A percentile compares a stretch with the other conserved stretches of the same genome.
Conservation (phyloP, 2,113 vertebrate genomes). For the Numida meleagris region DNA sequence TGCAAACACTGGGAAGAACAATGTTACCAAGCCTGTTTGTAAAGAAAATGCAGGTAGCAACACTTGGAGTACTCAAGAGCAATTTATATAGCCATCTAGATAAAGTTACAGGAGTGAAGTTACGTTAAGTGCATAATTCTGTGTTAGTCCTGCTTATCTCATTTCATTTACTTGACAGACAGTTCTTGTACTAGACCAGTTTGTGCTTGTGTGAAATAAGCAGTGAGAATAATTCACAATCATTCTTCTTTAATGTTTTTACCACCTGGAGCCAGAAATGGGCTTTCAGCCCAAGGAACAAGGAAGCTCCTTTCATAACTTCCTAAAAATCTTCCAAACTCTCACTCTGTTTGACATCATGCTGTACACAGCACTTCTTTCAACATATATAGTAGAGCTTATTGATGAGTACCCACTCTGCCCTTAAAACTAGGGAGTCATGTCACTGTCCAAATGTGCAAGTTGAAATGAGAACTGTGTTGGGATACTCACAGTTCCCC, state of each 20-base stretch:
- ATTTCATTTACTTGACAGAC: constrained; percentile 38
- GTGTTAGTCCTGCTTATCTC: constrained; percentile 45
- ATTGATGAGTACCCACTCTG: not conserved
- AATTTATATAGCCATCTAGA: constrained; percentile 46
- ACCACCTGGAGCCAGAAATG: constrained; percentile 42
- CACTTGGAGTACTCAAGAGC: constrained; percentile 34
- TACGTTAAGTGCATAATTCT: constrained; percentile 34
- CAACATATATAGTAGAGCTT: not conserved
- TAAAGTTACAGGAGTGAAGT: constrained; percentile 23
- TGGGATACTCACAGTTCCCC: not conserved
- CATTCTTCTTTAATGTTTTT: constrained; percentile 5
- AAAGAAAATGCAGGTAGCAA: not conserved
- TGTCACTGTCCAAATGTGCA: not conserved
- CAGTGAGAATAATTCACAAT: not conserved
- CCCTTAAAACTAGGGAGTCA: not conserved
- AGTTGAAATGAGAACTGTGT: not conserved
- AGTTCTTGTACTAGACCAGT: constrained; percentile 26
- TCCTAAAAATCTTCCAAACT: not conserved
- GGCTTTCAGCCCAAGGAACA: not conserved
- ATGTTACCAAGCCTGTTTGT: not conserved
- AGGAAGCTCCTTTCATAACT: constrained; percentile 2
- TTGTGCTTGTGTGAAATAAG: not conserved
- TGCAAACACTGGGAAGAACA: not conserved
- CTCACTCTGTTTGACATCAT: not conserved
- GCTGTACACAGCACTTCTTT: not conserved